Base-by-base conservation (phyloP, 2,797 vertebrate genomes). In the Sebastes dallii region DNA sequence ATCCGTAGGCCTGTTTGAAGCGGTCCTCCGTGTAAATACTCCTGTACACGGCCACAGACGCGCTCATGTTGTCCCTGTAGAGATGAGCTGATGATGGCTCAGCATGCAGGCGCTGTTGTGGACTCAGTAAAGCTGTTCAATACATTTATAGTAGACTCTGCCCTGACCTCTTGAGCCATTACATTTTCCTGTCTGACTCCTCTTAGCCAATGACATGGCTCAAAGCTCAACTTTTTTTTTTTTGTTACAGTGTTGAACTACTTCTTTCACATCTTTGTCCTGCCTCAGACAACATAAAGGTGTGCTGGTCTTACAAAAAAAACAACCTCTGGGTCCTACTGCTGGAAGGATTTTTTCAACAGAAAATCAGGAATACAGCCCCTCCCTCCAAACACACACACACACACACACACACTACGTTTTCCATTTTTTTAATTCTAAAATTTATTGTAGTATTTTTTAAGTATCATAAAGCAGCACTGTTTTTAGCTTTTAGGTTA, bases 21-120 rank as follows among this genome's bases (percentile, higher is more conserved):
- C 94, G 94, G 82, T 97, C 96, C 91, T 97, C 96, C 13, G 96
- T 97, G 90, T 96, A 97, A 75, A 97, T 92, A 77, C 90, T 94
- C 81, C 96, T 93, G 94, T 96, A 97, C 58, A 97, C 95, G 50
- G 96, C 94, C 82, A 97, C 96, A 12, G 96, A 95, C 6, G 95
- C 91, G 70, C 95, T 96, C 96, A 97, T 97, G 10, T 50, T 92
- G 93, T 67, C 74, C 72, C 72, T 13, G 55, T 29, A 77, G 27
- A 74, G 84, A 58, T 80, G 72, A 81, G 66, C 27, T 9, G 42
- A 56, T 71, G 60, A 27, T 6, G 11, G 30, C 39, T 67, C 50
- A 84, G 72, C 32, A 42, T 39, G 42, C 70, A 71, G 54, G 14
- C 8, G 8, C 58, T 42, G 65, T 29, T 25, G 70, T 71, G 13